Evolutionary conservation across 2,113 vertebrate species (phyloP).

Genomic region (Porphyrio hochstetteri): DNA sequence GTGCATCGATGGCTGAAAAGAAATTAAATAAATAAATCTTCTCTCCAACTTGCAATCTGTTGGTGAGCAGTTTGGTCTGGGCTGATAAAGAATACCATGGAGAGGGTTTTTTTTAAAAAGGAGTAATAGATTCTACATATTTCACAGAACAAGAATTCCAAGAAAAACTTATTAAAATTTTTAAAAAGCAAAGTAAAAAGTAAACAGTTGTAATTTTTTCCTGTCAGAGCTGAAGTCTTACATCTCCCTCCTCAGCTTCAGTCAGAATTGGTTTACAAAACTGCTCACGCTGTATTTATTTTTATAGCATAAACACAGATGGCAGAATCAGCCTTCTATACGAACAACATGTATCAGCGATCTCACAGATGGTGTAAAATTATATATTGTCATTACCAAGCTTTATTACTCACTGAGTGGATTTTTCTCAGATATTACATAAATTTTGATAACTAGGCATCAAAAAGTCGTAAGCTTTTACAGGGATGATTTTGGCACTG

Average conservation of each 20-base stretch:
- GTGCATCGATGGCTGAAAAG: neutral
- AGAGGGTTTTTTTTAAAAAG: neutral
- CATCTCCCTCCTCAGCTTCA: constrained; percentile 22
- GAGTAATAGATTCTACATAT: neutral
- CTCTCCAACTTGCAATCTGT: neutral
- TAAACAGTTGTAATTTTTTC: constrained; percentile 50
- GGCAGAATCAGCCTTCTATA: constrained; percentile 49
- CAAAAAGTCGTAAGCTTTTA: constrained; percentile 26
- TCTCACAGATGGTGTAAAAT: constrained; percentile 52
- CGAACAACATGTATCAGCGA: constrained; percentile 43
- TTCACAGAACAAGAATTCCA: neutral
- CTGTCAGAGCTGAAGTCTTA: constrained; percentile 38
- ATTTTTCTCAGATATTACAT: constrained; percentile 55
- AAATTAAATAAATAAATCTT: neutral
- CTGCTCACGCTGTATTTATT: constrained; percentile 32
- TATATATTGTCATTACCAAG: constrained; percentile 5
- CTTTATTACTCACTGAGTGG: constrained; percentile 14
- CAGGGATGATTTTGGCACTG: constrained; percentile 13
- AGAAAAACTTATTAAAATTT: neutral
- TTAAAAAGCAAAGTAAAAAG: neutral
- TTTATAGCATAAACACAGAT: constrained; percentile 63
- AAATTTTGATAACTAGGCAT: constrained; percentile 53
- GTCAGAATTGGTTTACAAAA: constrained; percentile 50
- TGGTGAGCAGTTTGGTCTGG: neutral
- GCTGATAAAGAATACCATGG: neutral